Evolutionary conservation across 2,797 vertebrate genomes (phyloP).

Genomic region (Champsocephalus gunnari): DNA sequence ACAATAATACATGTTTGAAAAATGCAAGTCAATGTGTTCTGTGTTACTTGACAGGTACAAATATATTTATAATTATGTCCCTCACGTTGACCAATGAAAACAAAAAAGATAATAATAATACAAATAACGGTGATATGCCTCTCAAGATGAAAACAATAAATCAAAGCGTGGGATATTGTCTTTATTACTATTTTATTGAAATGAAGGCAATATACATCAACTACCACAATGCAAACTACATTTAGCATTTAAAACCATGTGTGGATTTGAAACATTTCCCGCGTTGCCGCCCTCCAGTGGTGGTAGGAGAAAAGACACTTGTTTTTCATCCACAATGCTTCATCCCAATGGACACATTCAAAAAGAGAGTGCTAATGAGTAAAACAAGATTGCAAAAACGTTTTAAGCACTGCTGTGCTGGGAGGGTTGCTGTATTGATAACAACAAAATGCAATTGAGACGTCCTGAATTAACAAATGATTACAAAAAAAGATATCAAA

Average conservation of each 20-base stretch:
- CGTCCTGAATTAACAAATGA: no score
- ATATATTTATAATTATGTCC: no score
- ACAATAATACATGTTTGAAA: slow-evolving; percentile 16
- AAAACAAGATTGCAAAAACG: no score
- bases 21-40: not conserved
- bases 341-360: no score
- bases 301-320: no score
- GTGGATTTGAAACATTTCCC: not conserved
- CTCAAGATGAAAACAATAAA: not conserved
- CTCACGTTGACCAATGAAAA: not conserved
- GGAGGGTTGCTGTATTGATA: no score
- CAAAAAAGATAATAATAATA: not conserved
- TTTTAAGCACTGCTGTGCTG: no score
- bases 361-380: no score
- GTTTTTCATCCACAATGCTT: no score
- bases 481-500: no score
- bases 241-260: slow-evolving; percentile 14
- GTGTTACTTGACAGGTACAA: not conserved
- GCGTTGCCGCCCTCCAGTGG: not conserved
- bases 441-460: no score
- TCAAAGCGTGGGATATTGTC: not conserved
- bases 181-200: slow-evolving; percentile 26
- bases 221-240: not conserved
- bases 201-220: slow-evolving; percentile 38
- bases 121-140: not conserved